Conservation (phyloP, 2,113 vertebrate genomes). For the Laticauda laticaudata region DNA sequence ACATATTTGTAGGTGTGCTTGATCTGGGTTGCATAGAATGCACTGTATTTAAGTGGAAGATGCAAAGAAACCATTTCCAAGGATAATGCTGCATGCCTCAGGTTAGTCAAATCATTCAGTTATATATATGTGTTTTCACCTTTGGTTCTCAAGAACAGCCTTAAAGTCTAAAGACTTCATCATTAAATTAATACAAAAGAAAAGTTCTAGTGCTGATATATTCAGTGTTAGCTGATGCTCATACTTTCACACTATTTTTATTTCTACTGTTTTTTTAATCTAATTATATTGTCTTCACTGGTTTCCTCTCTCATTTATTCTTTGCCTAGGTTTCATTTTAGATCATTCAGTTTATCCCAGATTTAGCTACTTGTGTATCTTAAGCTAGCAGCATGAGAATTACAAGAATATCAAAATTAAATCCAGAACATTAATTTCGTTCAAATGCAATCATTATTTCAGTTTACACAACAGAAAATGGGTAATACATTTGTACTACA, state of each 20-base stretch:
- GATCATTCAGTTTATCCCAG: not conserved
- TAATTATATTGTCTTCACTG: not conserved
- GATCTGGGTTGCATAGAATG: not conserved
- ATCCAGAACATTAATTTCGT: not conserved
- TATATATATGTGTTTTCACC: not conserved
- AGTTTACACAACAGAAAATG: not conserved
- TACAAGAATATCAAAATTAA: not conserved
- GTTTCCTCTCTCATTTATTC: slow-evolving; percentile 26
- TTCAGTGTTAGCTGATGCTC: not conserved
- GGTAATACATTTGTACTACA: not conserved
- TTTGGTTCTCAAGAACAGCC: slow-evolving; percentile 11
- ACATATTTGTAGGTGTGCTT: not conserved
- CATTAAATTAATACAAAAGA: slow-evolving; percentile 37
- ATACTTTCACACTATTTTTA: slow-evolving; percentile 33
- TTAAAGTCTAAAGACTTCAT: slow-evolving; percentile 22
- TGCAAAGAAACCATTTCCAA: not conserved
- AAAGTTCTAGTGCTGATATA: slow-evolving; percentile 27
- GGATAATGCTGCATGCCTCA: not conserved
- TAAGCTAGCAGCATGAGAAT: rapidly evolving
- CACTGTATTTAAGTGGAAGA: not conserved
- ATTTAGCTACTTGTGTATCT: not conserved
- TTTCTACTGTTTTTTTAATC: slow-evolving; percentile 16
- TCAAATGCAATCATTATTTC: not conserved
- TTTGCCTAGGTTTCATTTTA: not conserved
- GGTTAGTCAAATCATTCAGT: not conserved